Evolutionary conservation across 2,113 vertebrate species (phyloP), one percentile per base, ranked within the genome.

Genomic region (Hyaena hyaena): DNA sequence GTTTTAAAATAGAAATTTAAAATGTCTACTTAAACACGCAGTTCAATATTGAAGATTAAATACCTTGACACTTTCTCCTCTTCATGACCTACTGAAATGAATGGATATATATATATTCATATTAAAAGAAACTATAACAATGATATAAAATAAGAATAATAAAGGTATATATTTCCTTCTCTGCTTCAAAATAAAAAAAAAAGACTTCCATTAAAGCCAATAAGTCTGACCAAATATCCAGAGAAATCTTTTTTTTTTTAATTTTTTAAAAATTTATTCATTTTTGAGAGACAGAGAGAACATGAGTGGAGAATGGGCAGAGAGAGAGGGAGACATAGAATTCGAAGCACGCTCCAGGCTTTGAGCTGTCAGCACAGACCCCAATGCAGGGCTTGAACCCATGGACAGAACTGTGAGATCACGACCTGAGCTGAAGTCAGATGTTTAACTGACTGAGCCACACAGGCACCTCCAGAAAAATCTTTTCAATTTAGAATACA

Each of bases 1-100:
- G 7, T 80, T 80, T 89, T 84, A 83, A 79, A 93, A 73, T 33
- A 79, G 80, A 93, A 77, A 66, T 23, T 73, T 85, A 65, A 82
- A 93, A 73, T 79, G 11, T 65, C 69, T 93, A 69, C 61, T 63
- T 69, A 31, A 88, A 33, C 43, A 63, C 5, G 7, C 33, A 77
- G 39, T 63, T 85, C 63, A 50, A 28, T 53, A 26, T n/a, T 26
- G 53, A 33, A 79, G 53, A 93, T 89, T 85, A 77, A 85, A 7
- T 80, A 77, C 43, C 79, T 19, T 93, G 63, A 79, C 16, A 23
- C 79, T 84, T 96, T 84, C 69, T 90, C n/a, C 24, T 35, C 63
- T 88, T 71, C 35, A 73, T 80, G 73, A 79, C 55, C 50, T 93
- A 69, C 11, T 90, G 39, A 63, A 89, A 90, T 63, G 26, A 2